A percentile compares a stretch with the other conserved stretches of the same genome.
Evolutionary conservation across 2,113 vertebrate genomes (phyloP).

Genomic region (Aldabrachelys gigantea): DNA sequence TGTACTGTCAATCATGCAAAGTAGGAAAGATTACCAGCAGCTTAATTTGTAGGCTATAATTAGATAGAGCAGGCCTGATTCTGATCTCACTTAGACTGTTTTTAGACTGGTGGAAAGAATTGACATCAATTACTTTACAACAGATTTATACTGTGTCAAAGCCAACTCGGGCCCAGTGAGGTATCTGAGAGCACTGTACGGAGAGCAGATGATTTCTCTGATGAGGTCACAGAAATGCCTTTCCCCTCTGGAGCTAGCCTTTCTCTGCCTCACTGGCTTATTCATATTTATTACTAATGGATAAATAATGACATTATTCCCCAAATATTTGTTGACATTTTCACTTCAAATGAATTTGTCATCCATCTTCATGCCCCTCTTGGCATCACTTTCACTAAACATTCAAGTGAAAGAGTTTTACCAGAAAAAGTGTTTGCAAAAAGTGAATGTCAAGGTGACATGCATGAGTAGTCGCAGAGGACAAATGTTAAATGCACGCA

Average conservation of each 20-base stretch:
- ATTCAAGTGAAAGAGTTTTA: conserved; percentile 29
- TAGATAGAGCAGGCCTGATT: conserved; percentile 62
- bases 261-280: conserved; percentile 27
- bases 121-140: conserved; percentile 20
- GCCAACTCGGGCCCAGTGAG: conserved; percentile 22
- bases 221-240: conserved; percentile 13
- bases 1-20: conserved; percentile 64
- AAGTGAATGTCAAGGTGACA: background rate
- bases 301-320: background rate
- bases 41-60: conserved; percentile 73
- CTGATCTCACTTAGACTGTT: conserved; percentile 37
- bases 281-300: background rate
- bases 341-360: conserved; percentile 36
- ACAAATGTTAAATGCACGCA: background rate
- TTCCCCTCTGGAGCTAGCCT: background rate
- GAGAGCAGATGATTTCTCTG: conserved; percentile 1
- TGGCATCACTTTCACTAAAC: conserved; percentile 39
- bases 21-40: conserved; percentile 62
- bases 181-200: background rate
- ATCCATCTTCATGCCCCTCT: conserved; percentile 13
- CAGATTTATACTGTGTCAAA: background rate
- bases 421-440: background rate
- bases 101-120: conserved; percentile 55
- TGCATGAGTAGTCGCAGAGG: background rate
- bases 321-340: conserved; percentile 20